Evolutionary conservation across 2,797 vertebrate genomes (phyloP).

Genomic region (Amblyraja radiata): DNA sequence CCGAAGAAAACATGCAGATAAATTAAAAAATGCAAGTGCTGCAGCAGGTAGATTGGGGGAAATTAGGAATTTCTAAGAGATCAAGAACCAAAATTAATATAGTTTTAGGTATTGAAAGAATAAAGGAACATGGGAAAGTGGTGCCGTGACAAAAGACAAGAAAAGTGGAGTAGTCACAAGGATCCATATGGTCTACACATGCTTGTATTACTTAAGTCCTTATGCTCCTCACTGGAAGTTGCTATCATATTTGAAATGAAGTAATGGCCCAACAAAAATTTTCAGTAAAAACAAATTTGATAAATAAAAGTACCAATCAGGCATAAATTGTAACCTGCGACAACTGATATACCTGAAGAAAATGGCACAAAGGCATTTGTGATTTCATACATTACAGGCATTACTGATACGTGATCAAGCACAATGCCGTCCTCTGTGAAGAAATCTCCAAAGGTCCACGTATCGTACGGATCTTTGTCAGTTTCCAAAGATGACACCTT

Average conservation of each 20-base stretch:
- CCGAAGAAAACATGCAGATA: too few species aligned
- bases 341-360: constrained; percentile 57
- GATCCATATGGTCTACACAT: too few species aligned
- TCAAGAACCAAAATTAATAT: too few species aligned
- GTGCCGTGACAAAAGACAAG: too few species aligned
- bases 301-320: background rate
- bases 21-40: too few species aligned
- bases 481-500: constrained; percentile 65
- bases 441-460: constrained; percentile 75
- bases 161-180: too few species aligned
- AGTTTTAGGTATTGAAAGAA: too few species aligned
- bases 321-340: background rate
- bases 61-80: too few species aligned
- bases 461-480: constrained; percentile 70
- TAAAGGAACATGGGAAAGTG: too few species aligned
- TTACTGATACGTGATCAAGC: constrained; percentile 70
- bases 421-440: constrained; percentile 92
- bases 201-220: too few species aligned
- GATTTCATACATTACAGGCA: constrained; percentile 82
- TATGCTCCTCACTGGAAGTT: background rate
- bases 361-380: constrained; percentile 72
- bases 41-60: too few species aligned
- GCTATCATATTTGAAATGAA: background rate
- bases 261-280: background rate
- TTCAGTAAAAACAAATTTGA: background rate